Evolutionary conservation across 30 jellyfish, hydroid and myxozoan genomes (phyloP).

Genomic region (Cassiopea andromeda): DNA sequence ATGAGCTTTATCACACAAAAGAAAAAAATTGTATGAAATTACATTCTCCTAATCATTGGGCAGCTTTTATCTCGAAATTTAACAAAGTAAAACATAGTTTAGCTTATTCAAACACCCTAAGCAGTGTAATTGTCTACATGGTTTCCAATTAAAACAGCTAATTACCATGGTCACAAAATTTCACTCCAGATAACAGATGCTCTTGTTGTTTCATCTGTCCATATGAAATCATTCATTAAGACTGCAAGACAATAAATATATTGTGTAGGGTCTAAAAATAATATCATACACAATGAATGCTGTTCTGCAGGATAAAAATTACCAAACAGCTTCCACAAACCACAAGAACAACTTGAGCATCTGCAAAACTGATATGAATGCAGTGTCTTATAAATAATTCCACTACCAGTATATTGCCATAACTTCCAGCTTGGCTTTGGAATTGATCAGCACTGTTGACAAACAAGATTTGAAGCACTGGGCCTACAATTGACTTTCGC

Average conservation of each 20-base stretch:
- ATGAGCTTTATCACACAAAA: no score
- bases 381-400: background rate
- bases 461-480: background rate
- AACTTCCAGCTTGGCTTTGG: background rate
- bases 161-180: background rate
- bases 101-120: background rate
- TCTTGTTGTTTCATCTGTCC: background rate
- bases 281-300: background rate
- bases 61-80: background rate
- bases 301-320: background rate
- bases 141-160: background rate
- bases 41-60: background rate
- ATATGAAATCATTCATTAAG: background rate
- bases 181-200: background rate
- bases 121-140: background rate
- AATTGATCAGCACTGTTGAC: background rate
- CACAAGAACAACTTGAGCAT: background rate
- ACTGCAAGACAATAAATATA: constrained; percentile 13
- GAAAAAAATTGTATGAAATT: no score
- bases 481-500: background rate
- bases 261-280: background rate
- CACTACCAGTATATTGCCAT: background rate
- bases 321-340: background rate
- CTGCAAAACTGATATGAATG: background rate
- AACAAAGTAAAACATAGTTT: background rate